A percentile compares a stretch with the other conserved stretches of the same genome.
These are phyloP conservation scores for Alitta virens DNA, from an alignment of 2,888 invertebrate genomes.

Conservation along the genomic window DNA sequence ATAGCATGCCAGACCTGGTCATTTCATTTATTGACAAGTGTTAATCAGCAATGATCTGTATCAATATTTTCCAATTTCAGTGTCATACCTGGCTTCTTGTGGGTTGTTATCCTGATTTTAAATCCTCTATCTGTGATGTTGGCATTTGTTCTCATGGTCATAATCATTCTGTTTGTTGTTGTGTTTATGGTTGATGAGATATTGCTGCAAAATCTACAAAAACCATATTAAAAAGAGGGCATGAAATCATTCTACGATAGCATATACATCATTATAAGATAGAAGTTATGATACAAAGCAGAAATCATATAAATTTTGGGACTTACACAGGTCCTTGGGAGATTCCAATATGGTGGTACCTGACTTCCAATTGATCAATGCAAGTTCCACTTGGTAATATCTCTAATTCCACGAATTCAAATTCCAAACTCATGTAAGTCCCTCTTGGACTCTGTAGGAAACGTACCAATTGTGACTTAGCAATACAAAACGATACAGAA, in stretches of 20 bases:
- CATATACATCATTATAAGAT: no score
- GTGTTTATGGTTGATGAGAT: constrained; percentile 1
- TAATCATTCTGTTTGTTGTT: constrained; percentile 12
- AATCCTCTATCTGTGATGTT: constrained; percentile 6
- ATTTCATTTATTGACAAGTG: no score
- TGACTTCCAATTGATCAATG: constrained; percentile 24
- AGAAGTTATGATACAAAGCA: no score
- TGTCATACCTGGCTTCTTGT: constrained; percentile 1
- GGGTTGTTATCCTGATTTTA: not conserved
- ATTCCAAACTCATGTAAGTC: constrained; percentile 7
- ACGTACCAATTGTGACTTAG: no score
- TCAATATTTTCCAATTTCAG: not conserved
- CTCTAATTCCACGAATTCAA: constrained; percentile 19
- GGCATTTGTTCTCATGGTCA: constrained; percentile 8
- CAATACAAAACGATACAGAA: no score
- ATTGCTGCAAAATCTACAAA: constrained; percentile 13
- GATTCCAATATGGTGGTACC: constrained; percentile 25
- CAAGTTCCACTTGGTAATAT: constrained; percentile 4
- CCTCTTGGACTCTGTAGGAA: constrained; percentile 17
- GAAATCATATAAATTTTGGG: not conserved
- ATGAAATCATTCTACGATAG: no score
- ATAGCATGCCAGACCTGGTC: no score
- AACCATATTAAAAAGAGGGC: no score
- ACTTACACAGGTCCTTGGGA: constrained; percentile 23
- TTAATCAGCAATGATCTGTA: not conserved